phyloP scores from a whole-genome alignment of 2,113 vertebrate genomes.

The Rynchops niger region DNA sequence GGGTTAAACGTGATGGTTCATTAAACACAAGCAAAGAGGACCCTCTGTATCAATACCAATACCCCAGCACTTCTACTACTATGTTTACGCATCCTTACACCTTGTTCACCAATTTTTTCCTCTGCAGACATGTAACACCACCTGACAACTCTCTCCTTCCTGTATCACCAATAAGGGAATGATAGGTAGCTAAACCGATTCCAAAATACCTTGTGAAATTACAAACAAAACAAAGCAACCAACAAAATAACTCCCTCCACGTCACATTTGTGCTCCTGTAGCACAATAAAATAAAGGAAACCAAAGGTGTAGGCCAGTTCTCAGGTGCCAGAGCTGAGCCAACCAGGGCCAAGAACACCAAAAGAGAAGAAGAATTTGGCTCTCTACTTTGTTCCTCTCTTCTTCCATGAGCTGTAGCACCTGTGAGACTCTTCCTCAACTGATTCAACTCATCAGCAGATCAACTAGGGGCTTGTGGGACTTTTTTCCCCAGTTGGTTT shows the following conservation, averaged over 20 bases:
- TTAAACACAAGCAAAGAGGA: neutral
- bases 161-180: neutral
- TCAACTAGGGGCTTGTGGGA: neutral
- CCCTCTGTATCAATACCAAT: neutral
- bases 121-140: neutral
- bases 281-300: neutral
- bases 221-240: neutral
- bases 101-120: neutral
- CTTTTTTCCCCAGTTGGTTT: neutral
- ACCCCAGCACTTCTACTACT: neutral
- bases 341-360: neutral
- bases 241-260: neutral
- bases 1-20: neutral
- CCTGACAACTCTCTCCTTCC: neutral
- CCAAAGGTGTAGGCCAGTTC: neutral
- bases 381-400: neutral
- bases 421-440: neutral
- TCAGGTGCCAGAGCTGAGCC: neutral
- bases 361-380: neutral
- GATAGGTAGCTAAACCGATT: neutral
- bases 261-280: neutral
- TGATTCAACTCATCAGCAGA: neutral
- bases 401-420: neutral
- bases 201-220: neutral
- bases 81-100: neutral